Conservation (phyloP, 2,113 vertebrate genomes). For the human region DNA sequence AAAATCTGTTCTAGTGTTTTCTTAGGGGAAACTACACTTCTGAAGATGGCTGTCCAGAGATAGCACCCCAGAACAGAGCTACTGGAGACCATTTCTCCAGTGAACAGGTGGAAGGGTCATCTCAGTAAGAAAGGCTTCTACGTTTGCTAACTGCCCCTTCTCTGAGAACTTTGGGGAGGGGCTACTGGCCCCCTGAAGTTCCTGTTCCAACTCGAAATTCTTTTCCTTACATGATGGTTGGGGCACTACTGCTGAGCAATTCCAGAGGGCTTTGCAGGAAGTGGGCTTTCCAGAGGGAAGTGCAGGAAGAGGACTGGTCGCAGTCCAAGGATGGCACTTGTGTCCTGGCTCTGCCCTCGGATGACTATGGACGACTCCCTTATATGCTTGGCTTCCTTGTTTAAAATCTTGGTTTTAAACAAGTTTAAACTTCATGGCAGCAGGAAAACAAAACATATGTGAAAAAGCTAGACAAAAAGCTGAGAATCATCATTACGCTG, state of each 20-base stretch:
- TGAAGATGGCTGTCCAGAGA: not conserved
- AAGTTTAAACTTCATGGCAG: not conserved
- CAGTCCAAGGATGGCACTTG: not conserved
- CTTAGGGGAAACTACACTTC: not conserved
- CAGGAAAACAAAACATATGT: not conserved
- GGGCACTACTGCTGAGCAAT: not conserved
- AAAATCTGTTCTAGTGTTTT: not conserved
- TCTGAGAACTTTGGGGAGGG: not conserved
- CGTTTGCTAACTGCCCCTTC: not conserved
- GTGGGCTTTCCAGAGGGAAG: too few relatives aligned
- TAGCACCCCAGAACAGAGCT: not conserved
- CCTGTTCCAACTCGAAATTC: not conserved
- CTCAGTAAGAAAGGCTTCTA: not conserved
- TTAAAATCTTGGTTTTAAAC: not conserved
- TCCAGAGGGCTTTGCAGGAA: not conserved
- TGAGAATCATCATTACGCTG: too few relatives aligned
- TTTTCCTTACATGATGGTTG: not conserved
- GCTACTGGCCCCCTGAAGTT: not conserved
- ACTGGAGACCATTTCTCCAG: not conserved
- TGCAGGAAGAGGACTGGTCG: not conserved
- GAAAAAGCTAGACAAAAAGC: not conserved
- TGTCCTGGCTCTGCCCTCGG: not conserved
- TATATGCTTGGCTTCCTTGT: not conserved
- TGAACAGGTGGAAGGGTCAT: not conserved
- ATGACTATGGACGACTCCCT: not conserved